Evolutionary conservation across 2,113 vertebrate species (phyloP).

Genomic region (Archilochus colubris): DNA sequence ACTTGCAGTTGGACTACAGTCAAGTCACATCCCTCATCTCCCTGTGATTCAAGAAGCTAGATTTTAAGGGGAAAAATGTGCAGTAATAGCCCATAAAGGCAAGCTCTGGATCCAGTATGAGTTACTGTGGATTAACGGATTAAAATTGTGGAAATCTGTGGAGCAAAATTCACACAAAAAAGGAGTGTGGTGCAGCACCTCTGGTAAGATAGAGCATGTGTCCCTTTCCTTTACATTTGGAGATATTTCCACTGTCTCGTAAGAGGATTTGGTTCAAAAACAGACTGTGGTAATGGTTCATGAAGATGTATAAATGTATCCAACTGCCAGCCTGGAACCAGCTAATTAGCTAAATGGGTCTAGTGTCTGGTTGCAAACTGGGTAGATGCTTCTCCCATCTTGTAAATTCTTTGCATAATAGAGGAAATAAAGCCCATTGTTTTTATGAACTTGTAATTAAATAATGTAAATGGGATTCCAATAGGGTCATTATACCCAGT

Average conservation of each 20-base stretch:
- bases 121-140: conserved; percentile 40
- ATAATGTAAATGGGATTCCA: conserved; percentile 53
- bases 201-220: background rate
- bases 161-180: background rate
- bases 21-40: conserved; percentile 64
- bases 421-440: conserved; percentile 57
- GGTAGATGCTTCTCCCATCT: conserved; percentile 34
- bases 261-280: background rate
- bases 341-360: background rate
- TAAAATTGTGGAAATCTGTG: background rate
- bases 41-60: conserved; percentile 34
- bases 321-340: background rate
- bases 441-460: conserved; percentile 53
- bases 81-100: background rate
- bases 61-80: conserved; percentile 35
- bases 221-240: background rate
- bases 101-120: conserved; percentile 21
- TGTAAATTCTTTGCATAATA: conserved; percentile 41
- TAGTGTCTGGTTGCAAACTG: background rate
- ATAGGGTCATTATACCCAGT: background rate
- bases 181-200: background rate
- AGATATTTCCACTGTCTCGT: background rate
- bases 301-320: background rate
- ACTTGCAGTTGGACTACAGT: conserved; percentile 39
- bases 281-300: background rate